phyloP scores from a whole-genome alignment of 2,797 vertebrate genomes.

The Sardinella longiceps region DNA sequence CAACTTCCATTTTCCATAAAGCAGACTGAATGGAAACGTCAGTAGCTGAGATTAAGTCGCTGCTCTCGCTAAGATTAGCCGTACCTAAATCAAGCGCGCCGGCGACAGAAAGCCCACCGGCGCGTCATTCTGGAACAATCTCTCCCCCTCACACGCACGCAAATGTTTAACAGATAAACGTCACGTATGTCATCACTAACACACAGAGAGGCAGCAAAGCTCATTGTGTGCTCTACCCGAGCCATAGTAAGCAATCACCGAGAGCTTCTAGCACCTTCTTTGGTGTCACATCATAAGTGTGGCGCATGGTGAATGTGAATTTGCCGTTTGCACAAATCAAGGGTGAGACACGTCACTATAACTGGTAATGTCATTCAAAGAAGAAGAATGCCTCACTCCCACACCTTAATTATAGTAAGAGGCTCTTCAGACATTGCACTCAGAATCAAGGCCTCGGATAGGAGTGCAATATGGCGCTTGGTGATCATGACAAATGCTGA shows the following conservation, averaged over 20 bases:
- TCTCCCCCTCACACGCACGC: background rate
- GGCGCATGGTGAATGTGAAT: background rate
- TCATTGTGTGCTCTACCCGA: background rate
- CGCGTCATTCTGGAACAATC: background rate
- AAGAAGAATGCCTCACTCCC: slow-evolving; percentile 11
- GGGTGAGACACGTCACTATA: background rate
- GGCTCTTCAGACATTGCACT: background rate
- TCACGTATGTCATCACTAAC: background rate
- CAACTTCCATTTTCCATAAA: background rate
- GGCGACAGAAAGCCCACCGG: background rate
- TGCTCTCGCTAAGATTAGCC: background rate
- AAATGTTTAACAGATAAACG: background rate
- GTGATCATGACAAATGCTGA: background rate
- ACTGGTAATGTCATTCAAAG: background rate
- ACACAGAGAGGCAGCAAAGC: background rate
- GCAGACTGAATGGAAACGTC: background rate
- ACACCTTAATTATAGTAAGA: slow-evolving; percentile 64
- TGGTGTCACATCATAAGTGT: background rate
- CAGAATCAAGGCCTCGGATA: background rate
- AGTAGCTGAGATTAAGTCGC: background rate
- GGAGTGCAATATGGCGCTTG: background rate
- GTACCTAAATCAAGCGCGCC: background rate
- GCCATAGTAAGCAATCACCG: background rate
- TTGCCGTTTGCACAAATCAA: background rate
- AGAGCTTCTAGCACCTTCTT: background rate